These are phyloP conservation scores for Parapsyche elsis DNA, from an alignment of 1,140 invertebrate species.

Conservation along the genomic window DNA sequence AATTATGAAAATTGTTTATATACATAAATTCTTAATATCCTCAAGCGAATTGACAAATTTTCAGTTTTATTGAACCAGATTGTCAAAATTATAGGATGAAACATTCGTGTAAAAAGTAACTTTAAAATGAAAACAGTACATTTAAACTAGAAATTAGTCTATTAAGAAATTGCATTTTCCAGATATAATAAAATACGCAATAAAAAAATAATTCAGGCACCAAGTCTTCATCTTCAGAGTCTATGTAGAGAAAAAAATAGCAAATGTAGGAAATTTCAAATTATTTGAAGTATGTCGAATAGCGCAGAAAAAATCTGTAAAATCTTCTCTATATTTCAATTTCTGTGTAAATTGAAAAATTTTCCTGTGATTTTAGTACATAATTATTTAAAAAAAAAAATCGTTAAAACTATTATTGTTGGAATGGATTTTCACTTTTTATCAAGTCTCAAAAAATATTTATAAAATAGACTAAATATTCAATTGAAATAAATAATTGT, in stretches of 20 bases:
- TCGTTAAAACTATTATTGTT: slow-evolving; percentile 63
- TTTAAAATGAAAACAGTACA: not conserved
- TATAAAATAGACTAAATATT: no score
- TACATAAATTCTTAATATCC: no score
- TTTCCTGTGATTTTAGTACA: slow-evolving; percentile 45
- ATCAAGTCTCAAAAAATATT: no score
- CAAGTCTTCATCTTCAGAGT: slow-evolving; percentile 17
- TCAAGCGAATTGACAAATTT: no score
- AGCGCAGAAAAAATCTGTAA: slow-evolving; percentile 8
- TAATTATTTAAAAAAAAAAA: slow-evolving; percentile 29
- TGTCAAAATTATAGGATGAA: not conserved
- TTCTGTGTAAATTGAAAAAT: slow-evolving; percentile 23
- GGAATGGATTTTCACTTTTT: no score
- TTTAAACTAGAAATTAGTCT: not conserved
- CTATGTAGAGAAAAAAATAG: slow-evolving; percentile 1
- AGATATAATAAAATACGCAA: slow-evolving; percentile 6
- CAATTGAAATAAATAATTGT: no score
- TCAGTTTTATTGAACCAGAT: not conserved
- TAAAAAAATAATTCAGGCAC: slow-evolving; percentile 15
- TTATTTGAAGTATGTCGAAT: slow-evolving; percentile 7
- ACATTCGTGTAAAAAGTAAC: not conserved
- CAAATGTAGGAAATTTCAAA: slow-evolving; percentile 13
- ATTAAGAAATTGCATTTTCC: not conserved
- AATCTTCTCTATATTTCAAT: slow-evolving; percentile 22
- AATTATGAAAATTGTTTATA: no score